phyloP scores from a whole-genome alignment of 2,113 vertebrate genomes.

The Callipepla squamata region DNA sequence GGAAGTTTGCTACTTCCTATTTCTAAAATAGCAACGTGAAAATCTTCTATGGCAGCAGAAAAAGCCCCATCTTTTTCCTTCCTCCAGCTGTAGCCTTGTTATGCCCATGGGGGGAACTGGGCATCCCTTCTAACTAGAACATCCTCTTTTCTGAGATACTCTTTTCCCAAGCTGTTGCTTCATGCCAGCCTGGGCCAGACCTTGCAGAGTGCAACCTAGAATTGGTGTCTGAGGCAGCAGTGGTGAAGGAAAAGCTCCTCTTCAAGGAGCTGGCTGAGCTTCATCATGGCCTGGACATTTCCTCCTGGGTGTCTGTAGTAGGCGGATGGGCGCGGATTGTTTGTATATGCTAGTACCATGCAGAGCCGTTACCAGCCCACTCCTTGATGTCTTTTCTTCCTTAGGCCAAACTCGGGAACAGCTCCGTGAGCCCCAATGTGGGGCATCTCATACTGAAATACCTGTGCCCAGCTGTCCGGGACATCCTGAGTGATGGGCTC shows the following conservation, averaged over 20 bases:
- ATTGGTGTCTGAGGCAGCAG: neutral
- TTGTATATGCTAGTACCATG: neutral
- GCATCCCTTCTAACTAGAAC: neutral
- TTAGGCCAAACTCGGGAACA: constrained; percentile 97
- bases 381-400: neutral
- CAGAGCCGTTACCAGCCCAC: neutral
- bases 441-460: constrained; percentile 97
- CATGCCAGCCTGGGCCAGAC: neutral
- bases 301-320: neutral
- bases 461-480: constrained; percentile 91
- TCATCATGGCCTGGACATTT: neutral
- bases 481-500: constrained; percentile 91
- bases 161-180: neutral
- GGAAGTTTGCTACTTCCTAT: neutral
- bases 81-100: neutral
- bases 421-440: constrained; percentile 95
- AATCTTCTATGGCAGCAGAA: neutral
- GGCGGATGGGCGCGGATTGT: neutral
- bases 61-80: neutral
- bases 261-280: neutral
- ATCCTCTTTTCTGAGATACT: neutral
- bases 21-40: constrained; percentile 10
- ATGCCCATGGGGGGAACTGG: neutral
- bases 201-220: neutral
- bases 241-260: neutral